Evolutionary conservation across 2,113 vertebrate genomes (phyloP), one percentile per base, ranked within the genome.

Genomic region (Passer domesticus): DNA sequence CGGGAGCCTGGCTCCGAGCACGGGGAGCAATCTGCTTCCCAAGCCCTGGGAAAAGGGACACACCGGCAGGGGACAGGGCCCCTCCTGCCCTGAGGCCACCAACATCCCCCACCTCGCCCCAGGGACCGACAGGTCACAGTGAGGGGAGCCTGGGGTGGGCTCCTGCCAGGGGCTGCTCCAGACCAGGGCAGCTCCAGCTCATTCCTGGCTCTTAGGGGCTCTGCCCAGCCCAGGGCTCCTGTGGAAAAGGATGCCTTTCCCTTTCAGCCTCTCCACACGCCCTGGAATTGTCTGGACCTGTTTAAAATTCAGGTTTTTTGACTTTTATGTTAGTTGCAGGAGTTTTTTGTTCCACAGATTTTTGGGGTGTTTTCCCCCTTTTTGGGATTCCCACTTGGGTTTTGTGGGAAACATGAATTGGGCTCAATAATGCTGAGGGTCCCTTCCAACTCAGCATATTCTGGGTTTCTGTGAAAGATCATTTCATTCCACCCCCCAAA

Each of bases 121-220:
- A 5, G 19, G 77, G 63, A 37, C 3, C 19, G 2, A 1, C 41
- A 0, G 35, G 35, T 37, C 35, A 37, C 35, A 37, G 35, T 37
- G 4, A 7, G 49, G 43, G 5, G 4, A 5, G 33, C 0, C 6
- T 3, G 37, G 49, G 77, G 11, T 35, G 76, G 76, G 76, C 15
- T 53, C 11, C 2, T 3, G 23, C 1, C 46, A 37, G 37, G 13
- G 43, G 2, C 47, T 7, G 15, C 58, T 15, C 55, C 14, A 15
- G 3, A 0, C 13, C 3, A 16, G 56, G 43, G 3, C 31, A 10
- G 28, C 0, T 19, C n/a, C 21, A 3, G 44, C 46, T 12, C 4
- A 3, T 7, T 12, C 59, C 68, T 1, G 4, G 4, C 0, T 44
- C n/a, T 13, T 3, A 1, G 0, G 8, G 62, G 9, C 44, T 3